Evolutionary conservation across 2,888 invertebrate species (phyloP).

Genomic region (Drosophila yooni): DNA sequence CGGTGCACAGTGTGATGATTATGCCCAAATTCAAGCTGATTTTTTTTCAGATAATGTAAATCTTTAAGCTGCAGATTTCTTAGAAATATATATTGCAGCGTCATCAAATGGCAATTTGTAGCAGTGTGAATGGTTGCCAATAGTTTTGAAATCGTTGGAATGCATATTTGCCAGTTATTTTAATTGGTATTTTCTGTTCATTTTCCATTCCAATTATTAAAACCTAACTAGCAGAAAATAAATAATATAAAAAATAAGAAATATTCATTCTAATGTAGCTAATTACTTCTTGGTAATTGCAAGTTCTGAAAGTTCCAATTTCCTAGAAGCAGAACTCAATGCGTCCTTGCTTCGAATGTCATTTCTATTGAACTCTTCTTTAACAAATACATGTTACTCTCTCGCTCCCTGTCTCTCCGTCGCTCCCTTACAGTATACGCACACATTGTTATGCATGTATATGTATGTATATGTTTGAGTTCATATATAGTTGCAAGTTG

Average conservation of each 20-base stretch:
- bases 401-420: not conserved
- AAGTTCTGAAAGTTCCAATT: not conserved
- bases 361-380: not conserved
- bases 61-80: not conserved
- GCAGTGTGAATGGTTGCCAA: not conserved
- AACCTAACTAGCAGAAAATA: not conserved
- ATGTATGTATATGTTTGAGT: not conserved
- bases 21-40: constrained; percentile 7
- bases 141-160: not conserved
- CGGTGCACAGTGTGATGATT: constrained; percentile 46
- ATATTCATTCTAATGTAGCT: not conserved
- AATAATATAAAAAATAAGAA: not conserved
- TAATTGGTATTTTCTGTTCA: not conserved
- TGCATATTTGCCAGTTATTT: not conserved
- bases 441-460: not conserved
- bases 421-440: not conserved
- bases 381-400: not conserved
- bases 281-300: not conserved
- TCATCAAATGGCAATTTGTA: not conserved
- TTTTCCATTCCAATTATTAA: not conserved
- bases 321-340: not conserved
- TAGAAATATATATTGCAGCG: not conserved
- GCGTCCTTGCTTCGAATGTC: not conserved
- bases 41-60: constrained; percentile 3
- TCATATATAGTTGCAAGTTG: constrained; percentile 15